These are phyloP conservation scores for Lasioglossum malachurum DNA, from an alignment of 2,888 invertebrate genomes.

Conservation along the genomic window DNA sequence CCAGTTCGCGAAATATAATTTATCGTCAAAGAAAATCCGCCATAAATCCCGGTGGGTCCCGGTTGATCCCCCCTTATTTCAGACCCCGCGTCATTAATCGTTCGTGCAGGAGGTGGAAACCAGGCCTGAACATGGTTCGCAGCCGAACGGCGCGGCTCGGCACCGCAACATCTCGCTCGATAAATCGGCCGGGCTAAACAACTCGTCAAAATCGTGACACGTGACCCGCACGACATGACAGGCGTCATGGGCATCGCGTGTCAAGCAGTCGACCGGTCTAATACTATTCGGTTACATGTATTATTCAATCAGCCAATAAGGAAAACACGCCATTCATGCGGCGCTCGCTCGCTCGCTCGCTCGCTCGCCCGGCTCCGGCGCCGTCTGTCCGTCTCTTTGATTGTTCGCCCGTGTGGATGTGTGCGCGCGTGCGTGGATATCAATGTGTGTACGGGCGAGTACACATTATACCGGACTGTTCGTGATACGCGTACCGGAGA, in stretches of 20 bases:
- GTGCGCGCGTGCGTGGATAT: not conserved
- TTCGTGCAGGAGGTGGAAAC: slow-evolving; percentile 30
- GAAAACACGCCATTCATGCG: slow-evolving; percentile 73
- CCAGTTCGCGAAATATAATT: slow-evolving; percentile 36
- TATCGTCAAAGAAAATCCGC: slow-evolving; percentile 37
- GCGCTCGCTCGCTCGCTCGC: slow-evolving; percentile 6
- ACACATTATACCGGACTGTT: slow-evolving; percentile 18
- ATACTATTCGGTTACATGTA: slow-evolving; percentile 76
- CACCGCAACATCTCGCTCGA: slow-evolving; percentile 55
- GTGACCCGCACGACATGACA: slow-evolving; percentile 74
- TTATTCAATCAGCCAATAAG: slow-evolving; percentile 76
- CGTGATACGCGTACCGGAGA: slow-evolving; percentile 53
- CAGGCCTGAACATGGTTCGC: not conserved
- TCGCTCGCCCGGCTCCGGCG: not conserved
- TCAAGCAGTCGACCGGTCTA: slow-evolving; percentile 66
- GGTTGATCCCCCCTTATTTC: slow-evolving; percentile 49
- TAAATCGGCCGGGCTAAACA: slow-evolving; percentile 72
- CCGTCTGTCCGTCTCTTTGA: slow-evolving; percentile 8
- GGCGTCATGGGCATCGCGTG: slow-evolving; percentile 75
- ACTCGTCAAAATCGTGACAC: slow-evolving; percentile 74
- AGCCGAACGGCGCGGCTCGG: slow-evolving; percentile 1
- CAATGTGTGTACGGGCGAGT: not conserved
- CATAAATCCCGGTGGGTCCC: slow-evolving; percentile 47
- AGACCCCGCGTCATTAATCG: slow-evolving; percentile 55
- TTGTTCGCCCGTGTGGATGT: not conserved